Conservation (phyloP, 2,888 invertebrate species). For the Drosophila neutralis region DNA sequence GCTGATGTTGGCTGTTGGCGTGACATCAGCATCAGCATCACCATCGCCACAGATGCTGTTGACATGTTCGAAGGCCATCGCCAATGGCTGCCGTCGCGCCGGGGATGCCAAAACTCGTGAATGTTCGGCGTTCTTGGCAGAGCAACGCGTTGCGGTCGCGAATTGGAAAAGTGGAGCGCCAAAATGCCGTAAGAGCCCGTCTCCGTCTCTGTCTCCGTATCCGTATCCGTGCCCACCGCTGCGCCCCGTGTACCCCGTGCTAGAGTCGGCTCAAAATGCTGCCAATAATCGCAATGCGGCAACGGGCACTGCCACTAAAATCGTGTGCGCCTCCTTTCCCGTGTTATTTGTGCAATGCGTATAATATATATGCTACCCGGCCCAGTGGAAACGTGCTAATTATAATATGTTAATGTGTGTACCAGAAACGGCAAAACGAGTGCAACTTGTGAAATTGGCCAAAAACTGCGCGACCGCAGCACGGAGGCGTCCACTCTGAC, state of each 20-base stretch:
- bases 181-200: constrained; percentile 49
- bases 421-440: constrained; percentile 23
- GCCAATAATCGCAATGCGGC: constrained; percentile 64
- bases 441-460: constrained; percentile 70
- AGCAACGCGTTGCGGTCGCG: constrained; percentile 60
- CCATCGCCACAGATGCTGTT: constrained; percentile 73
- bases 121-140: constrained; percentile 61
- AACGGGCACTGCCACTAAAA: constrained; percentile 17
- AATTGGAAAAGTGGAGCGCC: constrained; percentile 58
- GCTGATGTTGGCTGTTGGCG: constrained; percentile 31
- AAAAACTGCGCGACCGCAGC: constrained; percentile 57
- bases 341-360: constrained; percentile 61
- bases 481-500: constrained; percentile 40
- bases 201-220: constrained; percentile 3
- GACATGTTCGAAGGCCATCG: constrained; percentile 77
- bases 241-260: constrained; percentile 5
- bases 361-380: constrained; percentile 54
- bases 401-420: constrained; percentile 67
- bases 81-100: constrained; percentile 50
- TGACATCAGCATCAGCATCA: constrained; percentile 68
- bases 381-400: constrained; percentile 67
- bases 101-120: constrained; percentile 46
- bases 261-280: constrained; percentile 40
- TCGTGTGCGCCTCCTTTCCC: constrained; percentile 11
- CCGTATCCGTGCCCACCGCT: constrained; percentile 6